A percentile compares a stretch with the other conserved stretches of the same genome.
Evolutionary conservation across 2,888 invertebrate species (phyloP).

Genomic region (Halictus quadricinctus): DNA sequence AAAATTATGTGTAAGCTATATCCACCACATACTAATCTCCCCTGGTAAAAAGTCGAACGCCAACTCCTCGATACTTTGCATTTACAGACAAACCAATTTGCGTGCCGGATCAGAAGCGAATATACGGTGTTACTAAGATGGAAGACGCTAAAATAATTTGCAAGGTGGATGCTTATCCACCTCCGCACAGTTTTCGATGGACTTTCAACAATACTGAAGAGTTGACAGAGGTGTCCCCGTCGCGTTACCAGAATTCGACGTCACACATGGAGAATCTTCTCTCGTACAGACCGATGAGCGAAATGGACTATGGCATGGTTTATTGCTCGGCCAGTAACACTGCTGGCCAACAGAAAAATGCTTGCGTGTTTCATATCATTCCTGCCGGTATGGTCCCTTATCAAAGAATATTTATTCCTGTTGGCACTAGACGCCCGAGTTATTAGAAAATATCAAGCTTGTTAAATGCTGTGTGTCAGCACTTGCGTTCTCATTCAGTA

Average conservation of each 20-base stretch:
- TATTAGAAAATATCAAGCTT: not conserved
- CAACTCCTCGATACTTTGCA: not conserved
- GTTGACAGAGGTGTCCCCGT: slow-evolving; percentile 89
- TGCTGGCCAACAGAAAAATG: slow-evolving; percentile 88
- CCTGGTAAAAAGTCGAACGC: not conserved
- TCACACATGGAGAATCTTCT: slow-evolving; percentile 85
- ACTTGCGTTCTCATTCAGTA: too few species aligned
- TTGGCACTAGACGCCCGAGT: not conserved
- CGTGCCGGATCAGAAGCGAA: slow-evolving; percentile 88
- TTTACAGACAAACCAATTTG: slow-evolving; percentile 92
- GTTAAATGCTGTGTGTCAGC: not conserved
- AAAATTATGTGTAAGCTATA: slow-evolving; percentile 94
- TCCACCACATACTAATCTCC: not conserved
- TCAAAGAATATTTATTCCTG: not conserved
- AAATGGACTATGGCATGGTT: slow-evolving; percentile 90
- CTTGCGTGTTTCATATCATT: slow-evolving; percentile 90
- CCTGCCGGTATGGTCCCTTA: slow-evolving; percentile 83
- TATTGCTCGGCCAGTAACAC: slow-evolving; percentile 90
- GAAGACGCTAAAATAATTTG: slow-evolving; percentile 91
- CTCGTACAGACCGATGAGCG: slow-evolving; percentile 89
- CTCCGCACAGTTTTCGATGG: slow-evolving; percentile 93
- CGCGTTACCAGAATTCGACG: slow-evolving; percentile 86
- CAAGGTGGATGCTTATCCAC: slow-evolving; percentile 93
- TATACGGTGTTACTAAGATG: slow-evolving; percentile 92
- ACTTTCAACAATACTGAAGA: slow-evolving; percentile 95